Evolutionary conservation across 37 sponge, comb jelly and placozoan genomes (phyloP), one percentile per base, ranked within the genome.

Genomic region (Bolinopsis microptera): DNA sequence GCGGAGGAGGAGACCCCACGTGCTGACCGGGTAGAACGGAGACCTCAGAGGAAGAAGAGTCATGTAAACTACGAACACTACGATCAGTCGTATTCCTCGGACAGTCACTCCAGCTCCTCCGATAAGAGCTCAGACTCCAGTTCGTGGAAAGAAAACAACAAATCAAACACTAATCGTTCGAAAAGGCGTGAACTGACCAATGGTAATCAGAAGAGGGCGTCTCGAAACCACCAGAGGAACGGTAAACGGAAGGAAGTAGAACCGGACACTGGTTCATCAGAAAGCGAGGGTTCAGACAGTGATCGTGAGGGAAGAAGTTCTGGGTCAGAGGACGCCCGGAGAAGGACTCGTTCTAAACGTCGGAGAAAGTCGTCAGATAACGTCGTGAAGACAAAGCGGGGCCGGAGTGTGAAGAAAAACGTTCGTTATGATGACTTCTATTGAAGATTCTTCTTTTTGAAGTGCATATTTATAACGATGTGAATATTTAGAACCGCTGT

Each of bases 361-460:
- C 61, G 61, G 61, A 48, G 61, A 48, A 48, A 48, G 61, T 5
- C 5, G 13, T 77, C 80, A 77, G 80, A 77, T 22, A 77, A 34
- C 1, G 21, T 32, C 5, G 36, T 77, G 1, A 77, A 1, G 1
- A 77, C 80, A 13, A 77, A 77, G 21, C 35, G 37, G 1, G 80
- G 80, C 32, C 33, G 80, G 32, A 32, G 33, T 5, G 80, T 77
- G 36, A 77, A 77, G 37, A 77, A 77, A 35, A 77, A 77, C 21
- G 32, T 77, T 27, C 33, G 35, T 16, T 77, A 77, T 77, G 80
- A 77, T 32, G 80, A 77, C 36, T 77, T 77, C 32, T 77, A 32
- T 32, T 77, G 18, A 72, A n/a, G 13, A 48, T 48, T n/a, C n/a
- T n/a, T n/a, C n/a, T n/a, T n/a, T n/a, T n/a, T n/a, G n/a, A n/a